Base-by-base conservation (phyloP, 2,113 vertebrate species). In the Marmota monax region DNA sequence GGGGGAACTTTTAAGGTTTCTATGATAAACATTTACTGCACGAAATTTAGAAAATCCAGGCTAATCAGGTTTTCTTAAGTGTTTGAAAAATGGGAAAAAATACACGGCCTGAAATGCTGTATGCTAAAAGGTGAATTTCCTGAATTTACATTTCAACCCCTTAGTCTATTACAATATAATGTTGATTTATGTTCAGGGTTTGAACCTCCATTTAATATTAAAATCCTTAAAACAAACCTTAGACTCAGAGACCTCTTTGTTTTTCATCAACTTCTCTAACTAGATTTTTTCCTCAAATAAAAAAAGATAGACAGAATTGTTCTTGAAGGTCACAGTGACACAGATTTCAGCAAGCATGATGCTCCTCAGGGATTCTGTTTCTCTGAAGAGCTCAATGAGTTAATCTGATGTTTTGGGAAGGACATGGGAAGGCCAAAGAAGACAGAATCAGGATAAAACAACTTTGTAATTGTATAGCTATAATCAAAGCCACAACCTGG, bases 41-140 rank as follows among this genome's bases (percentile, higher is more conserved):
- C 72, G 7, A 96, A 84, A 89, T 89, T 97, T 96, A 93, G 83
- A 56, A 53, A 97, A 96, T 95, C 85, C 22, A 45, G 56, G 51
- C 92, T 48, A 94, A 97, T 97, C 51, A 80, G 23, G 9, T 96
- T 97, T 97, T 95, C 61, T 94, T 98, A 95, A 58, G 4, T 78
- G 27, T 90, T 77, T 97, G 87, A 98, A 96, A 87, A 87, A 94
- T 16, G 53, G 97, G 63, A 89, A 39, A 45, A 95, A 23, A 78
- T 22, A 96, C 7, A 92, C 27, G 48, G 42, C 83, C 51, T 25
- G 67, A 82, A 65, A 95, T 37, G 14, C 0, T 16, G 51, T 45
- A 79, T 0, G 0, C 42, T 69, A 95, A 1, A 89, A 5, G 12
- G 65, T 84, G 11, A 51, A 90, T 85, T 90, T 84, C 89, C 48